A percentile compares a stretch with the other conserved stretches of the same genome.
Evolutionary conservation across 2,113 vertebrate species (phyloP).

Genomic region (Thermophis baileyi): DNA sequence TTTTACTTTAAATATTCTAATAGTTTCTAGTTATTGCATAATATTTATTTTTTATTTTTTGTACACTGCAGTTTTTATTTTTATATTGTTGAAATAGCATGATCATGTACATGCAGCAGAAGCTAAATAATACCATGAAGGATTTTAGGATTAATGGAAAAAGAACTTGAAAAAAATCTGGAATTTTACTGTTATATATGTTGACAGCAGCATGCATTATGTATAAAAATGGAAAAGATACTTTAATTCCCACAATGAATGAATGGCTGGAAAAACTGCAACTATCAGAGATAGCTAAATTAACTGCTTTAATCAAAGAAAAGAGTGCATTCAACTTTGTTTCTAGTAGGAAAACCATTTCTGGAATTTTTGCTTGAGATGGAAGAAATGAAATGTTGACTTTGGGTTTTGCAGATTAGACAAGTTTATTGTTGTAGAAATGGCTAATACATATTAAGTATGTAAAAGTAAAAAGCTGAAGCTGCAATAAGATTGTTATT

Average conservation of each 20-base stretch:
- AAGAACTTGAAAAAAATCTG: background rate
- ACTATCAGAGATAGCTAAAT: background rate
- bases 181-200: background rate
- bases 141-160: background rate
- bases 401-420: background rate
- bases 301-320: background rate
- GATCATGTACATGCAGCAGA: background rate
- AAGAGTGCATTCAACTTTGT: background rate
- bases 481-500: background rate
- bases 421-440: background rate
- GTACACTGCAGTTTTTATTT: background rate
- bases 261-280: background rate
- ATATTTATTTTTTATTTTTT: background rate
- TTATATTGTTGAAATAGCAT: background rate
- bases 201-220: background rate
- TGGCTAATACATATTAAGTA: background rate
- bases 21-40: background rate
- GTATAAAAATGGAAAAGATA: background rate
- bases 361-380: background rate
- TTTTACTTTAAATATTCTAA: background rate
- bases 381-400: background rate
- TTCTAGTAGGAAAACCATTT: background rate
- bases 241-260: background rate
- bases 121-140: background rate
- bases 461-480: background rate